These are phyloP conservation scores for Entelurus aequoreus DNA, from an alignment of 2,113 vertebrate species.

Conservation along the genomic window DNA sequence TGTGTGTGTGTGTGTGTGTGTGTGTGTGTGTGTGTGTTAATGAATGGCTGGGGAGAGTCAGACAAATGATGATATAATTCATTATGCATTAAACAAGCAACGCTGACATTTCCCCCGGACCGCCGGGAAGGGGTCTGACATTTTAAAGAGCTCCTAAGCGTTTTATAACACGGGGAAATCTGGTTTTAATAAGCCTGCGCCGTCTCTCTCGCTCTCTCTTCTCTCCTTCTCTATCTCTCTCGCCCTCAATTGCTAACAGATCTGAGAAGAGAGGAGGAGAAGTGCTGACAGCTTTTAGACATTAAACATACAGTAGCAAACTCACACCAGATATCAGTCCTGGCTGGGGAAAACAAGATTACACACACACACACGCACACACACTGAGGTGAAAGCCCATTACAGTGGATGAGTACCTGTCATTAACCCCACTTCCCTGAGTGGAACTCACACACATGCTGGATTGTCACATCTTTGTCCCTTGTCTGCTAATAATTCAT, in stretches of 20 bases:
- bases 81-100: conserved; percentile 96
- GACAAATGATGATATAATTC: conserved; percentile 93
- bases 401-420: conserved; percentile 57
- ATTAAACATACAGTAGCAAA: conserved; percentile 99
- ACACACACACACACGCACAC: conserved; percentile 30
- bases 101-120: conserved; percentile 95
- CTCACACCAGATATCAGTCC: conserved; percentile 81
- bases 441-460: not conserved
- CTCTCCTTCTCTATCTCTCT: conserved; percentile 5
- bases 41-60: conserved; percentile 90
- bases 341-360: conserved; percentile 43
- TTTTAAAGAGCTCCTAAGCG: conserved; percentile 99
- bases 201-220: conserved; percentile 49
- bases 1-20: too few species aligned
- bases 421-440: conserved; percentile 39
- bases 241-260: conserved; percentile 63
- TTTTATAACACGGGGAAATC: conserved; percentile 98
- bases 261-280: conserved; percentile 63
- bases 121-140: conserved; percentile 95
- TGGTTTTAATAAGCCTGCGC: conserved; percentile 93
- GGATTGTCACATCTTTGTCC: not conserved
- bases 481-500: not conserved
- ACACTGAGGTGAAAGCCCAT: conserved; percentile 54
- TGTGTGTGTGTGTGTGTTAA: conserved; percentile 70
- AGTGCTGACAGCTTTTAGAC: conserved; percentile 91